Base-by-base conservation (phyloP, 1,140 invertebrate genomes). In the Nephotettix cincticeps region DNA sequence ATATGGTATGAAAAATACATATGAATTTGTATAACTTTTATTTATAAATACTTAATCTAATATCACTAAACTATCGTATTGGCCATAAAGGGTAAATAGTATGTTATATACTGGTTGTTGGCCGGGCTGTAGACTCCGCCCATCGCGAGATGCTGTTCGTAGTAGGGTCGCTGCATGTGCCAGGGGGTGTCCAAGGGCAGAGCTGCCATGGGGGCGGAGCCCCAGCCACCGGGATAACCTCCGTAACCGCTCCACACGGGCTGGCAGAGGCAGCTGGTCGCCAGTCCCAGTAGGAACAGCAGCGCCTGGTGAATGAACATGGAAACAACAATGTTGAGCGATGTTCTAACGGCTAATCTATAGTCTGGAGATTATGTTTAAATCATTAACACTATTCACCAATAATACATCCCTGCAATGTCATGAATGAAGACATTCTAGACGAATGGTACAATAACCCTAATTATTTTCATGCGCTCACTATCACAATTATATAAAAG, bases 111-210 rank as follows among this genome's bases (percentile, higher is more conserved):
- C n/a, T 61, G 56, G 6, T 21, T 61, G 27, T 61, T 61, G 9
- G 9, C 56, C 6, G 56, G 56, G n/a, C 56, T 61, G 56, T 61
- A 61, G 2, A 61, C 56, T 2, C 56, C 56, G 2, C 25, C 27
- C 56, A 61, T 61, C 2, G 21, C n/a, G 21, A 21, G 21, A 25
- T 61, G 28, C 25, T 61, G 56, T 13, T 61, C 2, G 25, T 61
- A 61, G 56, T 61, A 61, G 21, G 56, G 56, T 11, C 56, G 56
- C 28, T 61, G 9, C 56, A 61, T 61, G 25, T 61, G 56, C 56
- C 56, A 61, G 56, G 56, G 56, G 56, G 56, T 61, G 4, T 27
- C 23, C 1, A 13, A 1, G 47, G 47, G 47, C 17, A 23, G n/a
- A 6, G 56, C 23, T 6, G 21, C 25, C 1, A 61, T 4, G 25